These are phyloP conservation scores for Cricetomys ansorgei DNA, from an alignment of 2,113 vertebrate species.

Conservation along the genomic window DNA sequence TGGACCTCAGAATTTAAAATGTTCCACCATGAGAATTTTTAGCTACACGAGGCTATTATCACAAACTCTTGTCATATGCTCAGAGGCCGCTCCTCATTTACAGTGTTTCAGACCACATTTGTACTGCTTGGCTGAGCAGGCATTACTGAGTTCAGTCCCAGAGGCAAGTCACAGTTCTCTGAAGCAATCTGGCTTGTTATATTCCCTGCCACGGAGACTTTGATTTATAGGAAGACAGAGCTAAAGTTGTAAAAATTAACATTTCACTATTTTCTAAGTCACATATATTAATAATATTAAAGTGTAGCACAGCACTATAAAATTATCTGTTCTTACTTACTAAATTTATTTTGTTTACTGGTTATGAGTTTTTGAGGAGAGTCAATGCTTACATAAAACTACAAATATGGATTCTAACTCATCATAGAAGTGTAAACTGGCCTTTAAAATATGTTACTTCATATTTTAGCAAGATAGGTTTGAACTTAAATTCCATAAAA, in stretches of 20 bases:
- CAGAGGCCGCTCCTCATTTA: not conserved
- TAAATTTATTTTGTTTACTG: not conserved
- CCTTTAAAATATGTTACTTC: not conserved
- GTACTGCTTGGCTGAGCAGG: not conserved
- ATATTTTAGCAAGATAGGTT: not conserved
- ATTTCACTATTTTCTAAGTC: not conserved
- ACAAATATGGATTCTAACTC: not conserved
- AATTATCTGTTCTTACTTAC: not conserved
- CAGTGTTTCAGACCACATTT: not conserved
- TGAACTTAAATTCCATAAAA: not conserved
- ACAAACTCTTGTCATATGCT: not conserved
- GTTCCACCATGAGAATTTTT: not conserved
- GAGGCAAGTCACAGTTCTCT: not conserved
- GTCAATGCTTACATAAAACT: not conserved
- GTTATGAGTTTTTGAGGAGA: not conserved
- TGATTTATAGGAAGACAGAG: not conserved
- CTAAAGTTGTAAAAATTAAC: constrained; percentile 12
- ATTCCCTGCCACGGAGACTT: not conserved
- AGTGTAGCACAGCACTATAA: not conserved
- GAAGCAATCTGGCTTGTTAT: not conserved
- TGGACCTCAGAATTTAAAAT: not conserved
- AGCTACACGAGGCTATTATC: not conserved
- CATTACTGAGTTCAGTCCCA: not conserved
- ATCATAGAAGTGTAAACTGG: not conserved
- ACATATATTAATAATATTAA: not conserved